A percentile compares a stretch with the other conserved stretches of the same genome.
Conservation (phyloP, 2,797 vertebrate genomes). For the Notolepis coatsorum region DNA sequence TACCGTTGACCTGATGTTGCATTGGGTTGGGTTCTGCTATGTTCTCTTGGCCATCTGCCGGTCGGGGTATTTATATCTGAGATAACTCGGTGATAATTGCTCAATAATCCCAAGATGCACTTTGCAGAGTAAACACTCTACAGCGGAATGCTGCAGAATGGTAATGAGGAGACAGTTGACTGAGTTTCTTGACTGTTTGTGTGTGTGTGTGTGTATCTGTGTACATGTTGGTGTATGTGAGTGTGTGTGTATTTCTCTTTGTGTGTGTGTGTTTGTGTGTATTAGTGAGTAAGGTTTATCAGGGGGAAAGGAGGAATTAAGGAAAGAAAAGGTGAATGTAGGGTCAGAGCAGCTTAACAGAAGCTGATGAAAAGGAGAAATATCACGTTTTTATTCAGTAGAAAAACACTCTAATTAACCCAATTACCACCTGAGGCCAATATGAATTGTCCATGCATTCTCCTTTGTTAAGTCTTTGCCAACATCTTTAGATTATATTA, state of each 20-base stretch:
- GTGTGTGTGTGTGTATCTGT: neutral
- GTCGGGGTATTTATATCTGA: neutral
- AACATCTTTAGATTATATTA: conserved; percentile 68
- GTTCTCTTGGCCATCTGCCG: conserved; percentile 4
- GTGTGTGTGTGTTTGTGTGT: too few species aligned
- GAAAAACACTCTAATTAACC: conserved; percentile 60
- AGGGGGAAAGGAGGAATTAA: neutral
- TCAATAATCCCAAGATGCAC: conserved; percentile 3
- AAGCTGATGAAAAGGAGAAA: conserved; percentile 29
- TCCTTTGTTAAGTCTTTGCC: conserved; percentile 71
- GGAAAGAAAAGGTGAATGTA: neutral
- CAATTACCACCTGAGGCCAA: conserved; percentile 57
- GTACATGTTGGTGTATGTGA: neutral
- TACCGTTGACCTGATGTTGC: neutral
- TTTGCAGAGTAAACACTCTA: conserved; percentile 22
- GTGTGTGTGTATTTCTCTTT: neutral
- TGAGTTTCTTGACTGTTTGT: too few species aligned
- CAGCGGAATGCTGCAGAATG: conserved; percentile 7
- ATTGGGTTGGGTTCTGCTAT: conserved; percentile 12
- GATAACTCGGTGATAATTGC: conserved; percentile 27
- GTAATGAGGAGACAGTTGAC: conserved; percentile 28
- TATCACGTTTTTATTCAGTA: conserved; percentile 38
- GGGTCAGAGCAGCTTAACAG: conserved; percentile 21
- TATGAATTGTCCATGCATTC: conserved; percentile 51
- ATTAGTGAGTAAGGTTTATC: too few species aligned